Conservation (phyloP, 2,113 vertebrate genomes). For the Nerophis lumbriciformis region DNA sequence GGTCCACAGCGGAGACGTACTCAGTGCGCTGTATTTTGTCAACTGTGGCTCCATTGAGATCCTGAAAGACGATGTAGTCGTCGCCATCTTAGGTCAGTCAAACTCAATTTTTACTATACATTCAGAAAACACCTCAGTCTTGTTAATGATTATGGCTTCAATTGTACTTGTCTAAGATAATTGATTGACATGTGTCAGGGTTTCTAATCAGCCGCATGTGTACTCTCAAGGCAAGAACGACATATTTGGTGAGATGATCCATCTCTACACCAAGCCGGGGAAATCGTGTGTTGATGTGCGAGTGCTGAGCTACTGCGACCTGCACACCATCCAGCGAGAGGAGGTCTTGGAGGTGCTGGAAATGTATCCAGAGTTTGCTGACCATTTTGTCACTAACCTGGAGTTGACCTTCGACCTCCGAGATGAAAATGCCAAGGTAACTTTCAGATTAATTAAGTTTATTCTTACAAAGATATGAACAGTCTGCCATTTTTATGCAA, state of each 20-base stretch:
- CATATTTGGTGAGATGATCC: slow-evolving; percentile 97
- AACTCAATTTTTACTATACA: background rate
- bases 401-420: slow-evolving; percentile 96
- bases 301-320: slow-evolving; percentile 90
- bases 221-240: slow-evolving; percentile 86
- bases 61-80: slow-evolving; percentile 93
- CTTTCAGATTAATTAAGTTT: no score
- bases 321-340: slow-evolving; percentile 93
- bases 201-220: background rate
- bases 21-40: slow-evolving; percentile 93
- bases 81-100: slow-evolving; percentile 91
- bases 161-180: no score
- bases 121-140: slow-evolving; percentile 8
- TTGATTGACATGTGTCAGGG: no score
- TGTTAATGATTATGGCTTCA: no score
- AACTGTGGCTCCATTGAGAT: slow-evolving; percentile 97
- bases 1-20: slow-evolving; percentile 91
- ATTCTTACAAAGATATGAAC: no score
- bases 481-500: no score
- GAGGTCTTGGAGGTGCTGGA: slow-evolving; percentile 94
- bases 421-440: slow-evolving; percentile 81
- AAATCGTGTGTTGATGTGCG: slow-evolving; percentile 91
- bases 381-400: slow-evolving; percentile 90
- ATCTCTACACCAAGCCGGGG: slow-evolving; percentile 85
- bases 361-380: slow-evolving; percentile 97